Conservation (phyloP, 2,888 invertebrate genomes). For the Steinernema hermaphroditum region DNA sequence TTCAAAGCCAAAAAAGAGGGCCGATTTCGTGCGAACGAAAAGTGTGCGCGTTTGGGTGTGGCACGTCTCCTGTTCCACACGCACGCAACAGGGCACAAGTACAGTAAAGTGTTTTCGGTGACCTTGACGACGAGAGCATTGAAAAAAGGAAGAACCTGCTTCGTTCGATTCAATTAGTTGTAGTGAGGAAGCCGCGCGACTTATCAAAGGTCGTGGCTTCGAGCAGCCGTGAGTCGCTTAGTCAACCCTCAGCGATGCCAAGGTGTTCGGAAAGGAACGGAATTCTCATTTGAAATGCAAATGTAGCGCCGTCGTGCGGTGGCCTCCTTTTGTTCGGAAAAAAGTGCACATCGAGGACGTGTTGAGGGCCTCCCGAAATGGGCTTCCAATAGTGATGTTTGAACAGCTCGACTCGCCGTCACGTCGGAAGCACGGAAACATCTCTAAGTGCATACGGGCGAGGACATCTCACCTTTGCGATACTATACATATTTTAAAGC, state of each 20-base stretch:
- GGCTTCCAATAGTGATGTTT: not conserved
- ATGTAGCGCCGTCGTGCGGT: not conserved
- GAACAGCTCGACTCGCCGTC: not conserved
- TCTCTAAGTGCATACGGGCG: too few species aligned
- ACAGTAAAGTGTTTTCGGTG: constrained; percentile 15
- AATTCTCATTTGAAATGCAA: too few species aligned
- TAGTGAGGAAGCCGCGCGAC: not conserved
- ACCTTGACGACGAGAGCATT: constrained; percentile 18
- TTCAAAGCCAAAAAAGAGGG: not conserved
- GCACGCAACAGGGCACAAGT: not conserved
- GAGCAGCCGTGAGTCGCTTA: too few species aligned
- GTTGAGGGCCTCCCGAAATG: not conserved
- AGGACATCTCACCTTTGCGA: too few species aligned
- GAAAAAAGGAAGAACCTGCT: not conserved
- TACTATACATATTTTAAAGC: too few species aligned
- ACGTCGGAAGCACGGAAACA: too few species aligned
- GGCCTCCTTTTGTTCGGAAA: not conserved
- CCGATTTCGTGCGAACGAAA: not conserved
- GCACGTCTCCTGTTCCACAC: not conserved
- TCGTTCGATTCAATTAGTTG: not conserved
- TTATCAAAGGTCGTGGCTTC: not conserved
- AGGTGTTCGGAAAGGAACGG: too few species aligned
- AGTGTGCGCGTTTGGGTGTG: constrained; percentile 13
- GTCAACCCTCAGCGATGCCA: too few species aligned
- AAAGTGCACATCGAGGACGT: not conserved